A percentile compares a stretch with the other conserved stretches of the same genome.
Evolutionary conservation across 2,797 vertebrate genomes (phyloP).

Genomic region (Nyctalus aviator): DNA sequence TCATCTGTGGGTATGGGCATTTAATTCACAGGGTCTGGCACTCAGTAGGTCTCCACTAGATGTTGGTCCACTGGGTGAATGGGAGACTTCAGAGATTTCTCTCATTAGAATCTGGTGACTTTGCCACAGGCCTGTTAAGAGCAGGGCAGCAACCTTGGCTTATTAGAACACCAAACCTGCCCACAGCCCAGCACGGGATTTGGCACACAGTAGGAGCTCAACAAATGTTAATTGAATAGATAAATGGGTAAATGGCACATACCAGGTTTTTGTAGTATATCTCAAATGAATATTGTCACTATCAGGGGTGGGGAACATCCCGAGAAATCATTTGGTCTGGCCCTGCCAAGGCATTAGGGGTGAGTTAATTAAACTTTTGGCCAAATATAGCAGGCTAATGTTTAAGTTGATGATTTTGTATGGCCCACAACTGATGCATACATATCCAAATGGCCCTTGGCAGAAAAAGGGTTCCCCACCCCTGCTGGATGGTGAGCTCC

Average conservation of each 20-base stretch:
- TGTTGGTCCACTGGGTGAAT: neutral
- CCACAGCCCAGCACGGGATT: neutral
- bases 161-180: neutral
- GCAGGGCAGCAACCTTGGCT: neutral
- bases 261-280: neutral
- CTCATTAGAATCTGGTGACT: neutral
- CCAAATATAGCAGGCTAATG: too few species aligned
- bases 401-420: too few species aligned
- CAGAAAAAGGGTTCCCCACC: too few species aligned
- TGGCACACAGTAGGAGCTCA: neutral
- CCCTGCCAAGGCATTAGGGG: too few species aligned
- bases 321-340: too few species aligned
- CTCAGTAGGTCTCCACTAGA: neutral
- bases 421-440: too few species aligned
- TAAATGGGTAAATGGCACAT: neutral
- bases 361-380: too few species aligned
- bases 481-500: neutral
- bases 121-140: neutral
- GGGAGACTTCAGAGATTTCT: neutral
- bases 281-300: neutral
- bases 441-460: too few species aligned
- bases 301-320: too few species aligned
- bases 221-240: neutral
- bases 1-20: neutral
- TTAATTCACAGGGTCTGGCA: neutral